A percentile compares a stretch with the other conserved stretches of the same genome.
These are phyloP conservation scores for Mormyrus lacerda DNA, from an alignment of 2,113 vertebrate genomes.

Conservation along the genomic window DNA sequence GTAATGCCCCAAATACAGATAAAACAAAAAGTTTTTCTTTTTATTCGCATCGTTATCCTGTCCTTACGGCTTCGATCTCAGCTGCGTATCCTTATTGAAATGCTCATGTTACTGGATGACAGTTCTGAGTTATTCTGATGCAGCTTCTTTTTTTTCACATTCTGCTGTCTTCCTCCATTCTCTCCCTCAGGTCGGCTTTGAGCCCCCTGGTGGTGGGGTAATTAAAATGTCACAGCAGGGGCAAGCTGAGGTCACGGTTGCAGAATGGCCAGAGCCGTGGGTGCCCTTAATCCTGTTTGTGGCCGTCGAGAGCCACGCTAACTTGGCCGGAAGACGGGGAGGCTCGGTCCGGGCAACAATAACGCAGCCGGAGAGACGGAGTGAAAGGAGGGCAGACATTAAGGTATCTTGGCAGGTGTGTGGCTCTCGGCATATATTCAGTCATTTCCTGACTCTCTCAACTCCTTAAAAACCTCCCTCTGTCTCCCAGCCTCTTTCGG, in stretches of 20 bases:
- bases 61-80: background rate
- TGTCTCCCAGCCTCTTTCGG: background rate
- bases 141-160: background rate
- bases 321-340: constrained; percentile 53
- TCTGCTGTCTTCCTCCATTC: constrained; percentile 33
- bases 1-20: background rate
- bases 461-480: background rate
- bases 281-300: constrained; percentile 67
- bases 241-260: constrained; percentile 56
- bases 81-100: background rate
- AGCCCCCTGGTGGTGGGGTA: constrained; percentile 65
- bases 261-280: constrained; percentile 55
- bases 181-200: constrained; percentile 36
- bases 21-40: background rate
- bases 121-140: constrained; percentile 2
- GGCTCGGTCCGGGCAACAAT: constrained; percentile 48
- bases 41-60: background rate
- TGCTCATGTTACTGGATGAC: constrained; percentile 8
- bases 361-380: constrained; percentile 28
- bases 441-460: background rate
- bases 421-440: background rate
- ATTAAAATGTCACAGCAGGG: constrained; percentile 63
- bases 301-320: constrained; percentile 48
- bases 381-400: background rate
- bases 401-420: constrained; percentile 7